A percentile compares a stretch with the other conserved stretches of the same genome.
Conservation (phyloP, 2,888 invertebrate genomes). For the Drosophila flavopinicola region DNA sequence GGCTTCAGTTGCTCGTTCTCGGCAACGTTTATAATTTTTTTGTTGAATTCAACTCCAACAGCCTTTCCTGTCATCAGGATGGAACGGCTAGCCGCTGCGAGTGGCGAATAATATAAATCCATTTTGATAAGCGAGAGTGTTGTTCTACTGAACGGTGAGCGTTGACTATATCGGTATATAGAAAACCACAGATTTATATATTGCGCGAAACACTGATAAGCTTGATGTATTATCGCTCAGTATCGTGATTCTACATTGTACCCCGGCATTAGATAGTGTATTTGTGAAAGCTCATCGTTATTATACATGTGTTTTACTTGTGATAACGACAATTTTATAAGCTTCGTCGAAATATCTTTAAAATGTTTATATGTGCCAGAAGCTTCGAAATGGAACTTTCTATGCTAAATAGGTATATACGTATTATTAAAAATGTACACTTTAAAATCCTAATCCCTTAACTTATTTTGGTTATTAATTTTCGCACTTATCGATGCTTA, state of each 20-base stretch:
- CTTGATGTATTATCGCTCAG: constrained; percentile 1
- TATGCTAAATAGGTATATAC: too few relatives aligned
- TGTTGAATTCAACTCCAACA: constrained; percentile 87
- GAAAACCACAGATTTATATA: constrained; percentile 8
- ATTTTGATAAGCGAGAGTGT: constrained; percentile 75
- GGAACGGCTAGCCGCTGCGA: constrained; percentile 87
- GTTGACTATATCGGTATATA: constrained; percentile 5
- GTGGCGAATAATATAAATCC: constrained; percentile 87
- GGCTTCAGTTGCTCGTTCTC: constrained; percentile 87
- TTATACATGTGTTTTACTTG: background rate
- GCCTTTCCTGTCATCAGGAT: constrained; percentile 87
- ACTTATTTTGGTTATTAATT: constrained; percentile 4
- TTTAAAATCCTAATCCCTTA: too few relatives aligned
- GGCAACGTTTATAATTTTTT: constrained; percentile 86
- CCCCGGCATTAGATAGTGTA: constrained; percentile 3
- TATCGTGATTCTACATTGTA: constrained; percentile 3
- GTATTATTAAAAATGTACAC: too few relatives aligned
- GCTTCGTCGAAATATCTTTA: background rate
- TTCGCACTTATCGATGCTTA: background rate
- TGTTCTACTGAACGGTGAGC: background rate
- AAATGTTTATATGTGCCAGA: background rate
- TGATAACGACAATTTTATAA: background rate
- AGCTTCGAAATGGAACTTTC: background rate
- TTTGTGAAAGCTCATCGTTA: constrained; percentile 39
- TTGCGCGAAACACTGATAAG: constrained; percentile 11